These are phyloP conservation scores for Baronia brevicornis DNA, from an alignment of 2,888 invertebrate species.

Conservation along the genomic window DNA sequence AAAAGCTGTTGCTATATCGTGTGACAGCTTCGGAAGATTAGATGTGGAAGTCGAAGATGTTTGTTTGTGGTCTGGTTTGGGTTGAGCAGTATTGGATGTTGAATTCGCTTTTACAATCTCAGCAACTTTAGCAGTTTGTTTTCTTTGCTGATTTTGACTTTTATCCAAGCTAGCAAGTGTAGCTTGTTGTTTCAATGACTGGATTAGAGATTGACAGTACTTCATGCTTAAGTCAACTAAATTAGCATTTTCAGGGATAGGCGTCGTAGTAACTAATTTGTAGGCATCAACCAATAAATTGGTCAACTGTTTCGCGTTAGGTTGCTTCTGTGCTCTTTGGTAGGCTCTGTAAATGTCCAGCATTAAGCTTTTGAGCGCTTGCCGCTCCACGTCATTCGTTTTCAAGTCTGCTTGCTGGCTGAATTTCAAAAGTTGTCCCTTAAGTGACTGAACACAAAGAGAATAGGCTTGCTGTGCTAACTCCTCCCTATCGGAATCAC, in stretches of 20 bases:
- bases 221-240: conserved; percentile 81
- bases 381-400: conserved; percentile 61
- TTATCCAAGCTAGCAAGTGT: conserved; percentile 53
- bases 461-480: conserved; percentile 86
- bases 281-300: conserved; percentile 82
- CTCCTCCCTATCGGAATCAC: conserved; percentile 88
- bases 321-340: conserved; percentile 80
- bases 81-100: conserved; percentile 21
- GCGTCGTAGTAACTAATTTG: conserved; percentile 78
- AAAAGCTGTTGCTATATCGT: conserved; percentile 55
- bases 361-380: conserved; percentile 67
- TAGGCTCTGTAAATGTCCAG: conserved; percentile 80
- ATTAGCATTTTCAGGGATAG: conserved; percentile 77
- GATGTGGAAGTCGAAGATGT: conserved; percentile 24
- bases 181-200: conserved; percentile 73
- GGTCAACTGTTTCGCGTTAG: conserved; percentile 75
- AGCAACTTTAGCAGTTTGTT: conserved; percentile 40
- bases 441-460: conserved; percentile 81
- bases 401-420: conserved; percentile 62
- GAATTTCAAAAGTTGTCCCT: conserved; percentile 76
- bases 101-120: conserved; percentile 32
- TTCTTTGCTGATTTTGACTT: conserved; percentile 52
- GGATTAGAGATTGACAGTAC: conserved; percentile 79
- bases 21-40: conserved; percentile 48
- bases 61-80: conserved; percentile 37